Evolutionary conservation across 2,888 invertebrate genomes (phyloP).

Genomic region (Acronicta psi): DNA sequence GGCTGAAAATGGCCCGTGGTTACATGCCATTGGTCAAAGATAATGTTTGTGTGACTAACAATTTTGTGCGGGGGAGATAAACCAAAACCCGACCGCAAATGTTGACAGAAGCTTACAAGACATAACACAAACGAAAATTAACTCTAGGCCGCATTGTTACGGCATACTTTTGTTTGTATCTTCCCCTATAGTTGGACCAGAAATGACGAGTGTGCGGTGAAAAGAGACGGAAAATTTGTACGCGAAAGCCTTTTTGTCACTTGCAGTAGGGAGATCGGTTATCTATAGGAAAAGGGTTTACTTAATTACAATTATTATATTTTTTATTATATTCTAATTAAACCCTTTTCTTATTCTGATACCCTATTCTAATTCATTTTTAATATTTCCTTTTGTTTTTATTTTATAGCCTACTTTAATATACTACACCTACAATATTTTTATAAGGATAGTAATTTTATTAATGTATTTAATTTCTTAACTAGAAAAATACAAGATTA

Average conservation of each 20-base stretch:
- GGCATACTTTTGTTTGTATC: slow-evolving; percentile 41
- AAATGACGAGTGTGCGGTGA: slow-evolving; percentile 66
- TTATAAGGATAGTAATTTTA: too few relatives aligned
- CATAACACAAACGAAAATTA: slow-evolving; percentile 50
- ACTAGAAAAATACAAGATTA: too few relatives aligned
- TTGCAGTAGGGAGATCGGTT: slow-evolving; percentile 63
- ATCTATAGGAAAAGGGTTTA: slow-evolving; percentile 62
- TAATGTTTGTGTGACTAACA: slow-evolving; percentile 85
- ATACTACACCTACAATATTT: too few relatives aligned
- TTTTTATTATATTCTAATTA: too few relatives aligned
- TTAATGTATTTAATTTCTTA: too few relatives aligned
- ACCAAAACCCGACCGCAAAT: slow-evolving; percentile 83
- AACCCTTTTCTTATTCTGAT: too few relatives aligned
- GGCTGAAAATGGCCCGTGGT: slow-evolving; percentile 79
- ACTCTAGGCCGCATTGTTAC: slow-evolving; percentile 46
- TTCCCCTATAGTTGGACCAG: slow-evolving; percentile 55
- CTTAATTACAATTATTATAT: too few relatives aligned
- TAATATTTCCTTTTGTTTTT: too few relatives aligned
- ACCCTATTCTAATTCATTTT: too few relatives aligned
- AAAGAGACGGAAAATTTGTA: slow-evolving; percentile 71
- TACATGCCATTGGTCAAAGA: slow-evolving; percentile 87
- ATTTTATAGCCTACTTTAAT: too few relatives aligned
- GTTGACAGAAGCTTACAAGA: slow-evolving; percentile 76
- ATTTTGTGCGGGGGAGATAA: slow-evolving; percentile 85
- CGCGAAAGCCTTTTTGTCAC: slow-evolving; percentile 62